These are phyloP conservation scores for Danio albolineatus DNA, from an alignment of 2,797 vertebrate species.

Conservation along the genomic window DNA sequence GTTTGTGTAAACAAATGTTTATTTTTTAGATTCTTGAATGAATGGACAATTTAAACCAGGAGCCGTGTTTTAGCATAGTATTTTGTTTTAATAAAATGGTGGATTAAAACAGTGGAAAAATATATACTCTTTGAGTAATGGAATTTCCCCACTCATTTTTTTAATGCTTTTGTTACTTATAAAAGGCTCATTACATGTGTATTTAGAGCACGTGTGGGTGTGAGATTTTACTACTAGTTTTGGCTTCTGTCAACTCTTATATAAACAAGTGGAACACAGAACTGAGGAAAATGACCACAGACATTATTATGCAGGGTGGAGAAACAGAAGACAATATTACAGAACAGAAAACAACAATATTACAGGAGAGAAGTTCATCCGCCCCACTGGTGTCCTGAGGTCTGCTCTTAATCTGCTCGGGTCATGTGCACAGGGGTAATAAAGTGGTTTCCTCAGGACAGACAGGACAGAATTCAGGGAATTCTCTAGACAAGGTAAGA, in stretches of 20 bases:
- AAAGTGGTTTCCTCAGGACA: not conserved
- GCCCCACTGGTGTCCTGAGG: not conserved
- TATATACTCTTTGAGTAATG: no score
- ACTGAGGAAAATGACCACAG: not conserved
- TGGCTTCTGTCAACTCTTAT: not conserved
- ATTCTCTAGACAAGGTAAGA: constrained; percentile 33
- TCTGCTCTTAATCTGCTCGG: not conserved
- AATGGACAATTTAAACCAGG: no score
- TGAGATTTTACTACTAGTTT: not conserved
- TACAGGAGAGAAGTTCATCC: not conserved
- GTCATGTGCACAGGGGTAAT: not conserved
- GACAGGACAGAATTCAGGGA: not conserved
- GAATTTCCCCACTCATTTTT: not conserved
- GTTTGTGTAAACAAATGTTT: no score
- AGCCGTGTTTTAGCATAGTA: no score
- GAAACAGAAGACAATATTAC: not conserved
- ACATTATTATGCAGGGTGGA: constrained; percentile 2
- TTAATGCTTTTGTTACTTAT: not conserved
- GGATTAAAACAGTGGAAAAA: constrained; percentile 6
- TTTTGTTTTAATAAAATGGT: no score
- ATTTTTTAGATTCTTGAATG: no score
- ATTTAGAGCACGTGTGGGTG: constrained; percentile 36
- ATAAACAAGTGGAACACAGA: not conserved
- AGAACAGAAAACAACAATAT: constrained; percentile 9
- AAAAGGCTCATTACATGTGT: not conserved